These are phyloP conservation scores for Corella eumyota DNA, from an alignment of 23 tunicate species.

Conservation along the genomic window DNA sequence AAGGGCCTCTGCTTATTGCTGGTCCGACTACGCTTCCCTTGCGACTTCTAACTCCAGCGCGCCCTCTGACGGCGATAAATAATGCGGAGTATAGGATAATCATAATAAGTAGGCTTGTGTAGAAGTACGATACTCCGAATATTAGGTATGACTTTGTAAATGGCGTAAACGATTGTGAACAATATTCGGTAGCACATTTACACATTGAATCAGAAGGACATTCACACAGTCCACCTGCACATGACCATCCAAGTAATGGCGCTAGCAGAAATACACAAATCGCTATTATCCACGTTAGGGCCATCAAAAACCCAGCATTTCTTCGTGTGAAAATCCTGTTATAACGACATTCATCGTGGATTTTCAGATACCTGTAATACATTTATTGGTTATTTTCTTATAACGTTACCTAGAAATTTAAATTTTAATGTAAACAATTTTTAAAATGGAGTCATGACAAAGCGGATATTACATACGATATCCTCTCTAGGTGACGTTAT, in stretches of 20 bases:
- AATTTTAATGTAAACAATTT: too few relatives aligned
- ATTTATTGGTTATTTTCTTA: too few relatives aligned
- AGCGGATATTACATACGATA: too few relatives aligned
- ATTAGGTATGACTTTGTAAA: conserved; percentile 30
- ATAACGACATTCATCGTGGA: conserved; percentile 16
- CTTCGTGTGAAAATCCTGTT: conserved; percentile 10
- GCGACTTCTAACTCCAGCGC: conserved; percentile 8
- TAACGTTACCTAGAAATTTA: too few relatives aligned
- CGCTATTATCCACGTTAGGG: conserved; percentile 11
- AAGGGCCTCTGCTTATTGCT: conserved; percentile 31
- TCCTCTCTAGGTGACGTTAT: too few relatives aligned
- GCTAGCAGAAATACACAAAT: conserved; percentile 8
- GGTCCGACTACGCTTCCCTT: conserved; percentile 23
- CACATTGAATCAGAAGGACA: conserved; percentile 14
- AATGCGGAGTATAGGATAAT: conserved; percentile 11
- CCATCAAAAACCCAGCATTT: conserved; percentile 1
- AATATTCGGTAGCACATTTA: conserved; percentile 12
- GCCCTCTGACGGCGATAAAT: conserved; percentile 10
- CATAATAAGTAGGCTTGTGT: conserved; percentile 16
- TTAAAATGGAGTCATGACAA: too few relatives aligned
- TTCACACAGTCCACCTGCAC: conserved; percentile 5
- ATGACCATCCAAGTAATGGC: conserved; percentile 29
- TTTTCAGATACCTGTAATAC: conserved; percentile 25
- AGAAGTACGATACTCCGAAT: conserved; percentile 14
- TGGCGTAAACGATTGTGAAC: conserved; percentile 38